These are phyloP conservation scores for Mycetomoellerius zeteki DNA, from an alignment of 1,140 invertebrate genomes.

Conservation along the genomic window DNA sequence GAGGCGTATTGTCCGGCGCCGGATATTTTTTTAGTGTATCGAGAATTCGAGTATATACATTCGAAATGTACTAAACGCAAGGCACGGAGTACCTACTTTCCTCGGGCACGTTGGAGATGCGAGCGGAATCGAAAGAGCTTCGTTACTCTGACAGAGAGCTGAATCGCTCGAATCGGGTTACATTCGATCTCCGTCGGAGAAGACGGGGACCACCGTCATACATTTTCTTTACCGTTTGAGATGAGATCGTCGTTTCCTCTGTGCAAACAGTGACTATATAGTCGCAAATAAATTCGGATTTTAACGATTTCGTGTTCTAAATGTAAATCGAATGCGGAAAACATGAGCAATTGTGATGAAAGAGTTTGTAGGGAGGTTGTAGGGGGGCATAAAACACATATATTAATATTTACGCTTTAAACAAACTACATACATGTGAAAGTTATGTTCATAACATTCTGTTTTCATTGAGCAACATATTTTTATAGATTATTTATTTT, in stretches of 20 bases:
- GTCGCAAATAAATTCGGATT: conserved; percentile 23
- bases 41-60: conserved; percentile 44
- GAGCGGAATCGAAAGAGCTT: conserved; percentile 63
- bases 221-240: conserved; percentile 38
- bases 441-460: no score
- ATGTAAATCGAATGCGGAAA: conserved; percentile 7
- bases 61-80: conserved; percentile 45
- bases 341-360: background rate
- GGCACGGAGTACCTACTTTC: background rate
- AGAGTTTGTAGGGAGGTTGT: no score
- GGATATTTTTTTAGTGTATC: conserved; percentile 3
- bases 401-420: no score
- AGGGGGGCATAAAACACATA: no score
- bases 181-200: conserved; percentile 48
- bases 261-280: conserved; percentile 56
- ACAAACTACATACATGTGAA: no score
- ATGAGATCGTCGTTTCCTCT: conserved; percentile 49
- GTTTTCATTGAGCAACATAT: no score
- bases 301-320: conserved; percentile 21
- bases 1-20: conserved; percentile 3
- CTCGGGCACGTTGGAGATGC: conserved; percentile 24
- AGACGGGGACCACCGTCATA: conserved; percentile 23
- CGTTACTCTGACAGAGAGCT: conserved; percentile 47
- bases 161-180: conserved; percentile 43
- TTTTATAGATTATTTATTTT: no score